A percentile compares a stretch with the other conserved stretches of the same genome.
Evolutionary conservation across 2,888 invertebrate species (phyloP).

Genomic region (Tyria jacobaeae): DNA sequence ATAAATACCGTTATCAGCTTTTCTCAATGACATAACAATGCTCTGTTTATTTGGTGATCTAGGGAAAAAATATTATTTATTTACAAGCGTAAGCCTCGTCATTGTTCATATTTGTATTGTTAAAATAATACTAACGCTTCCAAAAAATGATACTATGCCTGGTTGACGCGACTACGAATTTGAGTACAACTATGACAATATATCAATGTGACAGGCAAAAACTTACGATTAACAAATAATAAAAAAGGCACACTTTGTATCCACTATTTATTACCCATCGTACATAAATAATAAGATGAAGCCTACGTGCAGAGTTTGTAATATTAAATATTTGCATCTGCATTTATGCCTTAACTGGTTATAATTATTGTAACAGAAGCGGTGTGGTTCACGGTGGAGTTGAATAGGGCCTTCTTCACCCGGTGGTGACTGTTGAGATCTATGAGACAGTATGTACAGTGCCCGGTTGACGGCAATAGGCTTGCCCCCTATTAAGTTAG

Average conservation of each 20-base stretch:
- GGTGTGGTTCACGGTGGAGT: too few relatives aligned
- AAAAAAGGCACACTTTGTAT: too few relatives aligned
- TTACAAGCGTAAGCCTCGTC: constrained; percentile 2
- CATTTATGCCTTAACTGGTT: background rate
- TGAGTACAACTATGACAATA: background rate
- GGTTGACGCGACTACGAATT: background rate
- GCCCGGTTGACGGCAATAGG: too few relatives aligned
- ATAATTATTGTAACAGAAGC: background rate
- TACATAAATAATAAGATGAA: too few relatives aligned
- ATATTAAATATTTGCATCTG: too few relatives aligned
- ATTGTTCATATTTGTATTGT: constrained; percentile 5
- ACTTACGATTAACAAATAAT: too few relatives aligned
- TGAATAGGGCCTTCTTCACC: too few relatives aligned
- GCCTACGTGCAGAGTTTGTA: too few relatives aligned
- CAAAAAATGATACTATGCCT: constrained; percentile 1
- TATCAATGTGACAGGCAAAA: background rate
- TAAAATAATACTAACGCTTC: constrained; percentile 8
- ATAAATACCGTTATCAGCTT: background rate
- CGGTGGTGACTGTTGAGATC: too few relatives aligned
- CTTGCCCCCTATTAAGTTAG: too few relatives aligned
- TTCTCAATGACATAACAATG: constrained; percentile 7
- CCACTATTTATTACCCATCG: too few relatives aligned
- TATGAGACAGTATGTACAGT: too few relatives aligned
- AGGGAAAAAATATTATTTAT: constrained; percentile 20
- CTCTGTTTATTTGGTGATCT: constrained; percentile 18